phyloP scores from a whole-genome alignment of 2,888 invertebrate genomes.

The Amaurobius ferox region DNA sequence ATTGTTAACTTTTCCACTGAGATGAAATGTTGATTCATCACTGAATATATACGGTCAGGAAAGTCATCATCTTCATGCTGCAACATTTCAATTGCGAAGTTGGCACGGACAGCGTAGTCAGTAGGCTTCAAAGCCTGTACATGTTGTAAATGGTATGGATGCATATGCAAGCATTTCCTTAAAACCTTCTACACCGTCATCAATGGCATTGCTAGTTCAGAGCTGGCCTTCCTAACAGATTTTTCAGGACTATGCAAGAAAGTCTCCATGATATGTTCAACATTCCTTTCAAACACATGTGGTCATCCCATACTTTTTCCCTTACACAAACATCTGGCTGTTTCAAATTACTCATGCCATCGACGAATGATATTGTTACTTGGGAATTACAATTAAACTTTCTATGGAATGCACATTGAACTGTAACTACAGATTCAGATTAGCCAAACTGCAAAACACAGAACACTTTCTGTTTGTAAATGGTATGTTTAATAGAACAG shows the following conservation, averaged over 20 bases:
- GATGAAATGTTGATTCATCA: not conserved
- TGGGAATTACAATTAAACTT: not conserved
- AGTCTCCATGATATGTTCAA: not conserved
- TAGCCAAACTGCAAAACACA: not conserved
- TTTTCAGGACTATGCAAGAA: not conserved
- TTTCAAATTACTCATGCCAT: no score
- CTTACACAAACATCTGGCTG: not conserved
- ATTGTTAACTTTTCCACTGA: not conserved
- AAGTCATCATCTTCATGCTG: no score
- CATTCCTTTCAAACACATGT: not conserved
- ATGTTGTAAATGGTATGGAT: not conserved
- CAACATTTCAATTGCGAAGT: no score
- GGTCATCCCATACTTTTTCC: not conserved
- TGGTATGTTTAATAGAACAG: no score
- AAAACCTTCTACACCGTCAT: slow-evolving; percentile 1
- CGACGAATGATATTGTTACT: not conserved
- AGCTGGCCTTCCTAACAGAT: not conserved
- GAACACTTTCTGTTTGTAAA: not conserved
- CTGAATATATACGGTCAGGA: not conserved
- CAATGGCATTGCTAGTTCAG: not conserved
- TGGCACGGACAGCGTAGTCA: not conserved
- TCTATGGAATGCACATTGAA: not conserved
- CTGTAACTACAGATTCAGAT: no score
- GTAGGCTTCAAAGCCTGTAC: not conserved
- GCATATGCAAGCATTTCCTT: not conserved